Evolutionary conservation across 2,888 invertebrate genomes (phyloP).

Genomic region (Osedax fenrisi): DNA sequence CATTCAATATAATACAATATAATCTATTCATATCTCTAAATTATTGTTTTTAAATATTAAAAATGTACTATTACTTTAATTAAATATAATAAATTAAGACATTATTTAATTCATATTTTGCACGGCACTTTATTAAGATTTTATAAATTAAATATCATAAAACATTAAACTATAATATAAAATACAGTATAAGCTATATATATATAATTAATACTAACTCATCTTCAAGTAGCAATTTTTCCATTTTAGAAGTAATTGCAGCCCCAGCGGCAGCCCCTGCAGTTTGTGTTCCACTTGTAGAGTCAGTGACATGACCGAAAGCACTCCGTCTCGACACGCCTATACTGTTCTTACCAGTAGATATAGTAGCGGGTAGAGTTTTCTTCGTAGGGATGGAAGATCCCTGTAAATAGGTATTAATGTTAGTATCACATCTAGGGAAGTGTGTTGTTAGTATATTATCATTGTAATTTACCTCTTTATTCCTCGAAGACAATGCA

Average conservation of each 20-base stretch:
- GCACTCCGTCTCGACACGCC: conserved; percentile 13
- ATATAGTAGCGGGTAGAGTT: background rate
- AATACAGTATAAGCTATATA: no score
- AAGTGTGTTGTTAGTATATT: background rate
- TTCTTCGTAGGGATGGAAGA: background rate
- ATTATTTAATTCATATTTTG: no score
- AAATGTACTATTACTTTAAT: no score
- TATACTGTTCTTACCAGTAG: background rate
- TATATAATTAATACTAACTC: background rate
- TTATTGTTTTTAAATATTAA: no score
- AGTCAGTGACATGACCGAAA: background rate
- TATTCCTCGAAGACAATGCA: background rate
- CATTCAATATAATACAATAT: no score
- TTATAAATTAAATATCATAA: no score
- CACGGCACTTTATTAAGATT: no score
- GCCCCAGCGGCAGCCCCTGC: background rate
- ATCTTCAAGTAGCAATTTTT: background rate
- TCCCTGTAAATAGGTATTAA: background rate
- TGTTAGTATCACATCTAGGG: background rate
- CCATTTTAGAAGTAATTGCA: background rate
- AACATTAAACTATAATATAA: no score
- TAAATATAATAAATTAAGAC: no score
- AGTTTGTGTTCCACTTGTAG: background rate
- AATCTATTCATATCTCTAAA: no score
- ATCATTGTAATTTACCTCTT: background rate